Conservation (phyloP, 2,113 vertebrate species). For the Syngnathus scovelli region DNA sequence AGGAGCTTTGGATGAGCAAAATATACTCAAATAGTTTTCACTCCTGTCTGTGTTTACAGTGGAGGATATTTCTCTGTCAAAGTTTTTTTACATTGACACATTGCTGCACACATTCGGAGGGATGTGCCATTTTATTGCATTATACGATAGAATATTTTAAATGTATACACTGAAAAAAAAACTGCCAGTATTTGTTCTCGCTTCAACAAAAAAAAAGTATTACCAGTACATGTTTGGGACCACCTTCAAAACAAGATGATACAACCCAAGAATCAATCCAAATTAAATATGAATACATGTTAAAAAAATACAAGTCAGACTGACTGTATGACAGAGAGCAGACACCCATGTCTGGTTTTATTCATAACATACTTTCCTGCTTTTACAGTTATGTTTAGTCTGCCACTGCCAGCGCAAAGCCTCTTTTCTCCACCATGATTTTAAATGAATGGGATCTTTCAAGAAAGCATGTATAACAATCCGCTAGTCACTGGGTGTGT, state of each 20-base stretch:
- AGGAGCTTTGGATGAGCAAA: slow-evolving; percentile 49
- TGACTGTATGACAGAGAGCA: slow-evolving; percentile 12
- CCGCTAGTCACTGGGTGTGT: slow-evolving; percentile 13
- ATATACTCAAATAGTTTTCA: slow-evolving; percentile 37
- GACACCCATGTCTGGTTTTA: not conserved
- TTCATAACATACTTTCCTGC: slow-evolving; percentile 28
- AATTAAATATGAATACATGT: not conserved
- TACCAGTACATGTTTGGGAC: not conserved
- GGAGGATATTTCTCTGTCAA: slow-evolving; percentile 27
- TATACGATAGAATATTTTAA: no score
- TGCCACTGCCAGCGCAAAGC: slow-evolving; percentile 30
- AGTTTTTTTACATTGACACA: slow-evolving; percentile 39
- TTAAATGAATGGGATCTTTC: slow-evolving; percentile 42
- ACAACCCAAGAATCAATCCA: not conserved
- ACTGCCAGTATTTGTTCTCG: not conserved
- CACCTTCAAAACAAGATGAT: not conserved
- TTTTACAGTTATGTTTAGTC: slow-evolving; percentile 51
- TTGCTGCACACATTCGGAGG: slow-evolving; percentile 16
- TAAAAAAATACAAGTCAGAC: slow-evolving; percentile 2
- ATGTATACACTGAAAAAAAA: no score
- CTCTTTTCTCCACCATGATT: slow-evolving; percentile 14
- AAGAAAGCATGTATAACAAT: slow-evolving; percentile 13
- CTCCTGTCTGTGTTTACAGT: slow-evolving; percentile 51
- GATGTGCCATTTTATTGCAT: not conserved
- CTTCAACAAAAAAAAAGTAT: not conserved